phyloP scores from a whole-genome alignment of 92 coral and sea anemone species.

The Phenganax marumi region DNA sequence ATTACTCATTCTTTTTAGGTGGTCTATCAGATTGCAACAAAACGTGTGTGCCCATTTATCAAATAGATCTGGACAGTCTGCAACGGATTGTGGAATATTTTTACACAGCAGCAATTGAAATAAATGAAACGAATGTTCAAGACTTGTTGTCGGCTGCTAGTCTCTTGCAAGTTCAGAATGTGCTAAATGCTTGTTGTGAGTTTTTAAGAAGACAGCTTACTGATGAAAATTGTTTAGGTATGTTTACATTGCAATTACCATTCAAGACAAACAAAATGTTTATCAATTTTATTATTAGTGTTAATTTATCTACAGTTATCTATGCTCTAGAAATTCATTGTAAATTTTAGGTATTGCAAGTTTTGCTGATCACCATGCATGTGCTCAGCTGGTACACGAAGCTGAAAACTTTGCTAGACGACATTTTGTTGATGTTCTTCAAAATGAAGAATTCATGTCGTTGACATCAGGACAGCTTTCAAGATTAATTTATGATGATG shows the following conservation, averaged over 20 bases:
- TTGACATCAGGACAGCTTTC: constrained; percentile 71
- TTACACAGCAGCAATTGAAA: constrained; percentile 77
- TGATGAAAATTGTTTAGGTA: constrained; percentile 93
- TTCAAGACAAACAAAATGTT: neutral
- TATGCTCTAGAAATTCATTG: neutral
- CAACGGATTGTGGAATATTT: constrained; percentile 77
- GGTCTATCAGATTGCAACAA: constrained; percentile 87
- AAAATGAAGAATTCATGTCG: constrained; percentile 92
- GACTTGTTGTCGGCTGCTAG: constrained; percentile 87
- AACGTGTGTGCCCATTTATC: constrained; percentile 73
- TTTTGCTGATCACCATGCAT: constrained; percentile 87
- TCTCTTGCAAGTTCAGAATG: constrained; percentile 85
- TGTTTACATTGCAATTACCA: constrained; percentile 19
- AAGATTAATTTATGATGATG: constrained; percentile 77
- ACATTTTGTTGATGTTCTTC: constrained; percentile 93
- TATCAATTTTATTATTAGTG: no score
- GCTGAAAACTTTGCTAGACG: constrained; percentile 84
- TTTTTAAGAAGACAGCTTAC: constrained; percentile 88
- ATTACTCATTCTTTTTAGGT: constrained; percentile 53
- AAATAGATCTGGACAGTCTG: constrained; percentile 77
- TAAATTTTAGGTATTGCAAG: constrained; percentile 78
- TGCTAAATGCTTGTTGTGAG: constrained; percentile 90
- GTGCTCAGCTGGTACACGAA: constrained; percentile 65
- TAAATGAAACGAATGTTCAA: constrained; percentile 82
- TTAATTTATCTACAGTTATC: neutral